Conservation (phyloP, 1,140 invertebrate genomes). For the Subanguina moxae region DNA sequence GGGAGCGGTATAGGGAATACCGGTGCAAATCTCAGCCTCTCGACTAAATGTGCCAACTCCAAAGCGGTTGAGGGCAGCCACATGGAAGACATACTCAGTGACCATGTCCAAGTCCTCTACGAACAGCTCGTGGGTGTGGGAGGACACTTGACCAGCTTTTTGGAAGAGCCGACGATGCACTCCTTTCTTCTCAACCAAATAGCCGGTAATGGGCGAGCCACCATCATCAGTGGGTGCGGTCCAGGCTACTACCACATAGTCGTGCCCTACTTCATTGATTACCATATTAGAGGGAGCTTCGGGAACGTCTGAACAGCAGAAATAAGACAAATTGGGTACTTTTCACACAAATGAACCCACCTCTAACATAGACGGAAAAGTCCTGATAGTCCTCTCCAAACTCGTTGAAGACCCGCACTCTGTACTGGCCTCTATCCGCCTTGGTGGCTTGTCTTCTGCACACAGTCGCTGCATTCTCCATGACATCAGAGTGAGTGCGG, state of each 20-base stretch:
- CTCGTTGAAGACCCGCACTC: conserved; percentile 82
- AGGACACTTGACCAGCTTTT: conserved; percentile 47
- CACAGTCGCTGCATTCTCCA: conserved; percentile 38
- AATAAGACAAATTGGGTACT: too few species aligned
- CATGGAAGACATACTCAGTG: conserved; percentile 49
- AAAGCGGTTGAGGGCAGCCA: conserved; percentile 52
- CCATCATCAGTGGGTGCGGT: conserved; percentile 82
- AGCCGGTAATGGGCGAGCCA: conserved; percentile 86
- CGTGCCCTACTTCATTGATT: conserved; percentile 88
- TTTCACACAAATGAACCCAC: neutral
- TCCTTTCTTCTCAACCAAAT: conserved; percentile 76
- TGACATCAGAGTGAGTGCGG: conserved; percentile 44
- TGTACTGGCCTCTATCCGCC: conserved; percentile 80
- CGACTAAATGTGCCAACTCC: conserved; percentile 50
- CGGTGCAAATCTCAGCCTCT: conserved; percentile 39
- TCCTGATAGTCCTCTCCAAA: conserved; percentile 83
- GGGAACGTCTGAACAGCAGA: conserved; percentile 66
- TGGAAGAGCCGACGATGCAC: conserved; percentile 37
- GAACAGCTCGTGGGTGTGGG: conserved; percentile 31
- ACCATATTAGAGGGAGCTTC: conserved; percentile 77
- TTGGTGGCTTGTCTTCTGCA: conserved; percentile 38
- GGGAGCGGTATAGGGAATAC: conserved; percentile 49
- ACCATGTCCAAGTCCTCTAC: conserved; percentile 55
- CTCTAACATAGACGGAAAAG: conserved; percentile 43
- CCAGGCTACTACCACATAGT: conserved; percentile 80